A percentile compares a stretch with the other conserved stretches of the same genome.
These are phyloP conservation scores for Tridacna crocea DNA, from an alignment of 2,888 invertebrate genomes.

Conservation along the genomic window DNA sequence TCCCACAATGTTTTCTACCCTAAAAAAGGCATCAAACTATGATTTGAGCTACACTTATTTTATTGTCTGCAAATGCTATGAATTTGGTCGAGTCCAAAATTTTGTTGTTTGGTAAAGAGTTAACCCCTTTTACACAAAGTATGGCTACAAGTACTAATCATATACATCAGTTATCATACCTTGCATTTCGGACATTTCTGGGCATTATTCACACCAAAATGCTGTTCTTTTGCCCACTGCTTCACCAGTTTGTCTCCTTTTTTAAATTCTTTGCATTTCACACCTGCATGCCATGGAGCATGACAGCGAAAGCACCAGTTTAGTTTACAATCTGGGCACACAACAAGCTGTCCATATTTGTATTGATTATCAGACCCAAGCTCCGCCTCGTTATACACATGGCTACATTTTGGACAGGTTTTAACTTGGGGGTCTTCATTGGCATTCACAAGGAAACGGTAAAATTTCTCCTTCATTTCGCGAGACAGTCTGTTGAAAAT, in stretches of 20 bases:
- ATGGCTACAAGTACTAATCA: no score
- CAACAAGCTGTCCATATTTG: slow-evolving; percentile 70
- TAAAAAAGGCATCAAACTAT: no score
- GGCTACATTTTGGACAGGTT: slow-evolving; percentile 84
- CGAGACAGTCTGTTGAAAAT: slow-evolving; percentile 77
- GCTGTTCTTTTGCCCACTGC: slow-evolving; percentile 83
- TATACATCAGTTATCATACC: slow-evolving; percentile 68
- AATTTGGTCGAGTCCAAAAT: no score
- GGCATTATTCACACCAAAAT: slow-evolving; percentile 83
- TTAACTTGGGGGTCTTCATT: slow-evolving; percentile 82
- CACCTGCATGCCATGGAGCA: slow-evolving; percentile 82
- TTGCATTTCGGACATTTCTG: slow-evolving; percentile 85
- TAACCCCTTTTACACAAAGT: no score
- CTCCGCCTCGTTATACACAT: slow-evolving; percentile 51
- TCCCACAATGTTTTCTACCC: no score
- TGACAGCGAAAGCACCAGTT: slow-evolving; percentile 85
- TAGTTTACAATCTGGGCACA: slow-evolving; percentile 81
- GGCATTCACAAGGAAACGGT: slow-evolving; percentile 80
- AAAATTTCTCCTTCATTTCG: slow-evolving; percentile 79
- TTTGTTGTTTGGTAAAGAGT: no score
- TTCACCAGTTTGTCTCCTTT: slow-evolving; percentile 83
- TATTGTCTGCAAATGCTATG: no score
- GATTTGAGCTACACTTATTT: no score
- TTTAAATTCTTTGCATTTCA: slow-evolving; percentile 82
- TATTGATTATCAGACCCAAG: slow-evolving; percentile 23